Percentiles rank a stretch among this genome's conserved stretches.
Conservation (phyloP, 2,888 invertebrate genomes). For the Hypselothyrea guttata region DNA sequence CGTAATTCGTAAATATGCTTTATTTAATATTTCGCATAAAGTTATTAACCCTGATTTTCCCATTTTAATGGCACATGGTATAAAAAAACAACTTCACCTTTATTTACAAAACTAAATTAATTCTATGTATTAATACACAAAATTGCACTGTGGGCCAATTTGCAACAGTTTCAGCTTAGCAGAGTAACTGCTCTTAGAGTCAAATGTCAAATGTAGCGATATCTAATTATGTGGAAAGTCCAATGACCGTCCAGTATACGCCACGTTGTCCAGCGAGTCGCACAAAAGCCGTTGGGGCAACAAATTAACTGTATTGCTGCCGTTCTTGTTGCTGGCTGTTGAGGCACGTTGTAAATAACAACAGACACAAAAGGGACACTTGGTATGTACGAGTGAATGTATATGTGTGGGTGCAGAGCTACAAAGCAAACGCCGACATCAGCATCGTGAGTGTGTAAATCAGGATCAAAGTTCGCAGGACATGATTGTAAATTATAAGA, state of each 20-base stretch:
- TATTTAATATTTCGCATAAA: too few species aligned
- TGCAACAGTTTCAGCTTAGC: too few species aligned
- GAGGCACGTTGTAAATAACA: constrained; percentile 63
- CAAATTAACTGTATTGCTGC: constrained; percentile 56
- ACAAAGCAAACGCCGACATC: constrained; percentile 69
- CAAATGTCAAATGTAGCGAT: constrained; percentile 34
- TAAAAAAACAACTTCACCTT: too few species aligned
- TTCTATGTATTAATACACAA: too few species aligned
- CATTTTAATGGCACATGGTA: too few species aligned
- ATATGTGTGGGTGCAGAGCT: constrained; percentile 3
- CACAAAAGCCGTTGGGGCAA: constrained; percentile 45
- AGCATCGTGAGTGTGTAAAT: constrained; percentile 69
- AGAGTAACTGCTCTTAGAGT: constrained; percentile 3
- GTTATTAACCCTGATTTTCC: too few species aligned
- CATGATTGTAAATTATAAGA: constrained; percentile 72
- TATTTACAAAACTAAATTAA: background rate
- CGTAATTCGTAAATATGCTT: too few species aligned
- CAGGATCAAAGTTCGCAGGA: constrained; percentile 63
- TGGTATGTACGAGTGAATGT: background rate
- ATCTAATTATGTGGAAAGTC: constrained; percentile 50
- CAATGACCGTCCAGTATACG: constrained; percentile 46
- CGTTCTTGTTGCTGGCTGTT: constrained; percentile 20
- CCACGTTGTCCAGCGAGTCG: constrained; percentile 17
- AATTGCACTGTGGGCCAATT: background rate
- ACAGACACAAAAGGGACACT: constrained; percentile 41